Percentiles rank a stretch among this genome's conserved stretches.
Evolutionary conservation across 2,888 invertebrate genomes (phyloP).

Genomic region (Allygus modestus): DNA sequence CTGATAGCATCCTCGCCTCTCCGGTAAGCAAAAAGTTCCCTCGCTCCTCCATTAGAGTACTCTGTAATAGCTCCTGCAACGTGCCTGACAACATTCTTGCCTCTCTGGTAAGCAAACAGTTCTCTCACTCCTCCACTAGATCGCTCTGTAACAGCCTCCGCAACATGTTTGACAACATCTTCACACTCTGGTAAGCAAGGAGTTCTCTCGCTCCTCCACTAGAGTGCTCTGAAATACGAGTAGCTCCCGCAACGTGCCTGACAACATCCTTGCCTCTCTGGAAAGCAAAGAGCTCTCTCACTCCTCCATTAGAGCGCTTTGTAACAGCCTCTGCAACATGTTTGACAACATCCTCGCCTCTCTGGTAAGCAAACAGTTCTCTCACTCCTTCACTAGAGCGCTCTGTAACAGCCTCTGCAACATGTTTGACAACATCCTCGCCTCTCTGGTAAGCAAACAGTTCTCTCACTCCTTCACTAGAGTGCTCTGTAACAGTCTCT

Average conservation of each 20-base stretch:
- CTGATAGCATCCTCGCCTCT: constrained; percentile 74
- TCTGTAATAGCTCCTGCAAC: constrained; percentile 87
- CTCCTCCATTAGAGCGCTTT: constrained; percentile 88
- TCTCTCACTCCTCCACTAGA: no score
- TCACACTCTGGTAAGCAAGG: no score
- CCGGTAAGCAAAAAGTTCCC: no score
- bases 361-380: constrained; percentile 78
- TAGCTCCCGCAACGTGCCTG: constrained; percentile 80
- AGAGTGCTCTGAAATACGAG: constrained; percentile 88
- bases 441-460: constrained; percentile 72
- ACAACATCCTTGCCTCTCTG: constrained; percentile 74
- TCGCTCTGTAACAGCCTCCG: constrained; percentile 88
- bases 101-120: no score
- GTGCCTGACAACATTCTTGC: constrained; percentile 75
- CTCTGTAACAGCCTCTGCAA: constrained; percentile 87
- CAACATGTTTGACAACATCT: constrained; percentile 76
- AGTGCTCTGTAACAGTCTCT: constrained; percentile 87
- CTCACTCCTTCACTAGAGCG: constrained; percentile 89
- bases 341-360: constrained; percentile 74
- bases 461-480: constrained; percentile 92
- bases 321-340: constrained; percentile 84
- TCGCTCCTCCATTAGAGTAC: constrained; percentile 83
- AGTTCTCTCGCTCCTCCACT: constrained; percentile 92
- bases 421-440: constrained; percentile 75
- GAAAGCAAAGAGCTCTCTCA: constrained; percentile 85